These are phyloP conservation scores for Synergus laeviventris DNA, from an alignment of 2,888 invertebrate genomes.

Conservation along the genomic window DNA sequence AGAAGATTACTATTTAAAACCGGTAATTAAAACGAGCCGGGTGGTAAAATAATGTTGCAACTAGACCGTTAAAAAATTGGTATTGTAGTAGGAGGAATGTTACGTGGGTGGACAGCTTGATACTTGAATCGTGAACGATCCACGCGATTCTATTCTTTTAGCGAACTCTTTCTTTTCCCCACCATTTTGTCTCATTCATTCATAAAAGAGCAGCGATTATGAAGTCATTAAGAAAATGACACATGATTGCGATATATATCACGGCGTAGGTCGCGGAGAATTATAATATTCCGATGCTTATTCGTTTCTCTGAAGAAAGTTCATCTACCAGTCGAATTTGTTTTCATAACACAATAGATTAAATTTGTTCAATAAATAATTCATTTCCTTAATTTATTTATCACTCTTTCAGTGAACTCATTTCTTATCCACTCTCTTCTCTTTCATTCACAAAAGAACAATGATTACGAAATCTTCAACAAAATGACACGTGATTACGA, in stretches of 20 bases:
- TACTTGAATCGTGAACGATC: conserved; percentile 50
- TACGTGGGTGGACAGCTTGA: conserved; percentile 53
- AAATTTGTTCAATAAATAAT: neutral
- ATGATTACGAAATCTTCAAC: neutral
- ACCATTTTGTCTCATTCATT: neutral
- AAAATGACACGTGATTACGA: neutral
- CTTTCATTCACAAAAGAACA: neutral
- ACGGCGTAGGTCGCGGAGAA: neutral
- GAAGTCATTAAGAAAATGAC: neutral
- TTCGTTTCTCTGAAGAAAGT: neutral
- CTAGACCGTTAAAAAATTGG: neutral
- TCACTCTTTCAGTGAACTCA: neutral
- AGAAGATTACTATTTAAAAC: neutral
- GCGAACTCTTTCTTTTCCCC: neutral
- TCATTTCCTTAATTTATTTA: neutral
- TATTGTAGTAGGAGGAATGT: neutral
- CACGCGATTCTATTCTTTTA: conserved; percentile 3
- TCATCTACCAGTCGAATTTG: neutral
- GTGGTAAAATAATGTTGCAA: neutral
- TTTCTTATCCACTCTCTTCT: neutral
- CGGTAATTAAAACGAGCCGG: neutral
- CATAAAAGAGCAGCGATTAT: neutral
- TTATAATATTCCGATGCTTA: neutral
- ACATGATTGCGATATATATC: neutral
- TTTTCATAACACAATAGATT: neutral